These are phyloP conservation scores for Sinocyclocheilus maitianheensis DNA, from an alignment of 2,113 vertebrate species.

Conservation along the genomic window DNA sequence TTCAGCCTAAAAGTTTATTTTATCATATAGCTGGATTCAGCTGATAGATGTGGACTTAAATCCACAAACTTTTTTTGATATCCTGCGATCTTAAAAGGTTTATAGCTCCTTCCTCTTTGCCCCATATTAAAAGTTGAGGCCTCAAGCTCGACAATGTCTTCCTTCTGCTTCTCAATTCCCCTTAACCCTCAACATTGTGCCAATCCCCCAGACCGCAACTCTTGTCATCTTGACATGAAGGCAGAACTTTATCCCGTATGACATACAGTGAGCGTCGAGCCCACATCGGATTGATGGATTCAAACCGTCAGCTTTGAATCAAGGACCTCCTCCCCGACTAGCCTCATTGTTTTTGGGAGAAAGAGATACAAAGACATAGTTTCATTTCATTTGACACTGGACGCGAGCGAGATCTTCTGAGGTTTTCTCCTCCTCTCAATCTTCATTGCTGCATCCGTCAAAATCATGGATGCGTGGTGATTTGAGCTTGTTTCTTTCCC, in stretches of 20 bases:
- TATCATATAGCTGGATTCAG: not conserved
- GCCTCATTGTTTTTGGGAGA: not conserved
- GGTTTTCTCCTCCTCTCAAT: slow-evolving; percentile 34
- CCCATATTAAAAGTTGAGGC: slow-evolving; percentile 16
- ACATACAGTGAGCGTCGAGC: not conserved
- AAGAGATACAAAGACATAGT: not conserved
- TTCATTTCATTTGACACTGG: slow-evolving; percentile 40
- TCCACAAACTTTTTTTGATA: not conserved
- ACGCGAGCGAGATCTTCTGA: slow-evolving; percentile 13
- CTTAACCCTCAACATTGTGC: not conserved
- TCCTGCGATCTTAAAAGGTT: not conserved
- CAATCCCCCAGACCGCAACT: slow-evolving; percentile 18
- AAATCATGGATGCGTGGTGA: slow-evolving; percentile 33
- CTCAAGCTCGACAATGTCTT: not conserved
- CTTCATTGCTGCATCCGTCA: slow-evolving; percentile 38
- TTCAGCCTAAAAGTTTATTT: not conserved
- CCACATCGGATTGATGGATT: slow-evolving; percentile 42
- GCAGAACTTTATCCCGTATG: slow-evolving; percentile 40
- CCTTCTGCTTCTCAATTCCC: not conserved
- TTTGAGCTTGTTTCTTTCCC: slow-evolving; percentile 25
- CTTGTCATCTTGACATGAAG: slow-evolving; percentile 46
- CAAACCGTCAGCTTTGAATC: slow-evolving; percentile 28
- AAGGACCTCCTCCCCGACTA: slow-evolving; percentile 17
- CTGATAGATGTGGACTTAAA: not conserved
- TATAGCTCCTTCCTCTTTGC: not conserved